Evolutionary conservation across 2,113 vertebrate genomes (phyloP).

Genomic region (Platichthys flesus): DNA sequence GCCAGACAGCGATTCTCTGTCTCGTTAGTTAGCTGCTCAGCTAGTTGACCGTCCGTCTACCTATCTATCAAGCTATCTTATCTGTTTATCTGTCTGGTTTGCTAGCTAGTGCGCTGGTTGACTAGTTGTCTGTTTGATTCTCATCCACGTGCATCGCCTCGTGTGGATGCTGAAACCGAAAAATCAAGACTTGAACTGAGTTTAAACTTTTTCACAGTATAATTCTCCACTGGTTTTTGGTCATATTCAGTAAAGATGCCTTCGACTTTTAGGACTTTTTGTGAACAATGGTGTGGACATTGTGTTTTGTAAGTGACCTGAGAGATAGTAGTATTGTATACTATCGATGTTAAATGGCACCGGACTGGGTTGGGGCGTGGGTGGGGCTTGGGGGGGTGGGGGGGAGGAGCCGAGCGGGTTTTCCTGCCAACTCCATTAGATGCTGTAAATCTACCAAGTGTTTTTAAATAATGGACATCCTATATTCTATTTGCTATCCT

Average conservation of each 20-base stretch:
- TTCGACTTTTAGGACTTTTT: slow-evolving; percentile 85
- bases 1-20: slow-evolving; percentile 3
- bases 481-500: slow-evolving; percentile 84
- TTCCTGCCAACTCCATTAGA: slow-evolving; percentile 76
- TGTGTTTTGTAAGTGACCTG: slow-evolving; percentile 85
- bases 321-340: slow-evolving; percentile 85
- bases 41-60: slow-evolving; percentile 51
- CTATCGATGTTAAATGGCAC: slow-evolving; percentile 83
- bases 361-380: slow-evolving; percentile 43
- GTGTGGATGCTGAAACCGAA: slow-evolving; percentile 35
- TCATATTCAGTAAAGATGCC: slow-evolving; percentile 84
- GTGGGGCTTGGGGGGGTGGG: slow-evolving; percentile 25
- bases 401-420: slow-evolving; percentile 61
- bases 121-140: slow-evolving; percentile 66
- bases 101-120: slow-evolving; percentile 64
- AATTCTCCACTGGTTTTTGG: slow-evolving; percentile 70
- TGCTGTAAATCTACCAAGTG: slow-evolving; percentile 83
- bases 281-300: slow-evolving; percentile 85
- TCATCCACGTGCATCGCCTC: slow-evolving; percentile 22
- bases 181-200: slow-evolving; percentile 55
- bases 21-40: slow-evolving; percentile 45
- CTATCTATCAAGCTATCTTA: slow-evolving; percentile 67
- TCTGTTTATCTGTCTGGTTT: slow-evolving; percentile 69
- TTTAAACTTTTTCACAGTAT: slow-evolving; percentile 35
- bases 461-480: slow-evolving; percentile 80